Evolutionary conservation across 92 coral and sea anemone genomes (phyloP).

Genomic region (Zoanthus sansibaricus): DNA sequence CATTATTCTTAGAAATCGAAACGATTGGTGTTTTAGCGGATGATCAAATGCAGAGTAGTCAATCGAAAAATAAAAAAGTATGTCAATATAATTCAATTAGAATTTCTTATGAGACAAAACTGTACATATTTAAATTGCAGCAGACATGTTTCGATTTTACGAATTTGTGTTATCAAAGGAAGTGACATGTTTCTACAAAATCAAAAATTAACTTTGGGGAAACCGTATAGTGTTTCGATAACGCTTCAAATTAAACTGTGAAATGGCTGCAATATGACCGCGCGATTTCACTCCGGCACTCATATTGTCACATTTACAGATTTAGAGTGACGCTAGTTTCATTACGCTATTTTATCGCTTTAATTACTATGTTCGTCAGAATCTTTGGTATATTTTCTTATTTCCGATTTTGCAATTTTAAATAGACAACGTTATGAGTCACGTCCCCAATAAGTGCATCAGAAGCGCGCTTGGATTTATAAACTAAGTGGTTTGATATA

Average conservation of each 20-base stretch:
- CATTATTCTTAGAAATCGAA: no score
- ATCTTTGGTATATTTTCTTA: not conserved
- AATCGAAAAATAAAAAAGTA: no score
- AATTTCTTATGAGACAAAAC: no score
- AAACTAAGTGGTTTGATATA: no score
- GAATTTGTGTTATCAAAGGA: no score
- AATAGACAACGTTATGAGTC: not conserved
- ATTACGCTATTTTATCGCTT: not conserved
- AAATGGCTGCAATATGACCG: not conserved
- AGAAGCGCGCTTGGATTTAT: no score
- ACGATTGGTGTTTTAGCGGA: no score
- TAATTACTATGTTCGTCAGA: not conserved
- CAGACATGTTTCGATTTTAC: no score
- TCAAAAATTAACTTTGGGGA: not conserved
- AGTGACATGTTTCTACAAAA: not conserved
- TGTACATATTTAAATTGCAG: no score
- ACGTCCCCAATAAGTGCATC: not conserved
- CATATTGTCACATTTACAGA: not conserved
- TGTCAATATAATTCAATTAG: no score
- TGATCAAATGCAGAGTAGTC: no score
- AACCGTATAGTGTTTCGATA: not conserved
- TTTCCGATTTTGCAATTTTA: not conserved
- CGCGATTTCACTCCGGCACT: not conserved
- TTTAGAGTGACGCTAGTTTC: not conserved
- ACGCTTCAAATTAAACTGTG: not conserved